Evolutionary conservation across 2,888 invertebrate species (phyloP), one percentile per base, ranked within the genome.

Genomic region (Hermaeophaga mercurialis): DNA sequence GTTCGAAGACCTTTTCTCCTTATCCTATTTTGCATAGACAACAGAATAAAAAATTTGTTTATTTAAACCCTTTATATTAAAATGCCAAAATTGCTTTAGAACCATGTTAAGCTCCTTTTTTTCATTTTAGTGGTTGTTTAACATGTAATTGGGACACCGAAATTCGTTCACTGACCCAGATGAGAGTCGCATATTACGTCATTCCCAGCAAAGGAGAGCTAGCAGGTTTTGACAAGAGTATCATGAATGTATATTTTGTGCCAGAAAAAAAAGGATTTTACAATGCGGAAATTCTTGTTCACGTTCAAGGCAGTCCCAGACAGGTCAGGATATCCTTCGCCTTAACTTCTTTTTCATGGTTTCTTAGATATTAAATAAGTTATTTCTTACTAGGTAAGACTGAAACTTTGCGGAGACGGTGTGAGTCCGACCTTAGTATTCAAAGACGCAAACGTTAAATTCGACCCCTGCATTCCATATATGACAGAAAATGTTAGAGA

Each of bases 401-500:
- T 85, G 50, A 76, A 76, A 11, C 71, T 86, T 39, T 73, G 66
- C 17, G 86, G 85, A 2, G 74, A 77, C 56, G 85, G 85, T 1
- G 71, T 82, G n/a, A 73, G 81, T 48, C 82, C 83, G 1, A 77
- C 75, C 45, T 77, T 86, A 34, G 79, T 78, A 43, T 74, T 86
- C 3, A 79, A 77, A 43, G 80, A 83, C 5, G 72, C 79, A 0
- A 73, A 74, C 3, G 76, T 89, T 22, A 76, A 73, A 56, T 89
- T 89, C 72, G 78, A 81, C 3, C 84, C 88, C 0, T 80, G 83
- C 1, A 72, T 88, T 53, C 88, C 88, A 0, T 85, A 85, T 79
- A 80, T 84, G 34, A 80, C 36, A 3, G 22, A 81, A 1, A 80
- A 81, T n/a, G 82, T 84, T 44, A 79, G 81, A 58, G 81, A 78